Base-by-base conservation (phyloP, 2,888 invertebrate genomes). In the Cheilosia soror region DNA sequence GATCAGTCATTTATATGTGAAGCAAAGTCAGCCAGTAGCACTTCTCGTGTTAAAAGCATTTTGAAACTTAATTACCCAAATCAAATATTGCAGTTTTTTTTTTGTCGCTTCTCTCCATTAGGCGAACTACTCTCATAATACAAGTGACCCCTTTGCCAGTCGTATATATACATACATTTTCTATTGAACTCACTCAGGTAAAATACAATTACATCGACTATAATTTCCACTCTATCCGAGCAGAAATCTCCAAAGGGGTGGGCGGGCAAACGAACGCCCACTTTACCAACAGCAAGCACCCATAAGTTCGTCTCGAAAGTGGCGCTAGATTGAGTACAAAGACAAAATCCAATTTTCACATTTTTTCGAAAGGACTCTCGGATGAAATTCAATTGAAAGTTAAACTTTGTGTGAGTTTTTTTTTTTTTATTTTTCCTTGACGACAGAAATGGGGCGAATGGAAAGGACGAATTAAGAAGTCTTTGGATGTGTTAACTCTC, bases 281-380 rank as follows among this genome's bases (percentile, higher is more conserved):
- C 27, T 71, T 62, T 31, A n/a, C 31, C 44, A 42, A 62, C 15
- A n/a, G 20, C 60, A 4, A 31, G 44, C 37, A 57, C 37, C 55
- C 31, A 25, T 58, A 47, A 75, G 57, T 57, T 49, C 33, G 63
- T 29, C 29, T 53, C 40, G 40, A 51, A 66, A 69, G 80, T 80
- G 80, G 60, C 72, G 49, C 66, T 60, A 49, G 73, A 75, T 79
- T 79, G 80, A 76, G 80, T 80, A 60, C 53, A 80, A 76, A 76
- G 76, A 81, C 76, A 77, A 85, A 85, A 85, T 81, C 72, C 81
- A 81, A 81, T 81, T 85, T 85, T 85, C 80, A 76, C 80, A 80
- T 69, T 71, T 75, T 68, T 85, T 85, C 71, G 11, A 81, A 85
- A 85, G 80, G 80, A 80, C 80, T 60, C 62, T 33, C 47, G 13